Evolutionary conservation across 1,140 invertebrate species (phyloP).

Genomic region (Berghia stephanieae): DNA sequence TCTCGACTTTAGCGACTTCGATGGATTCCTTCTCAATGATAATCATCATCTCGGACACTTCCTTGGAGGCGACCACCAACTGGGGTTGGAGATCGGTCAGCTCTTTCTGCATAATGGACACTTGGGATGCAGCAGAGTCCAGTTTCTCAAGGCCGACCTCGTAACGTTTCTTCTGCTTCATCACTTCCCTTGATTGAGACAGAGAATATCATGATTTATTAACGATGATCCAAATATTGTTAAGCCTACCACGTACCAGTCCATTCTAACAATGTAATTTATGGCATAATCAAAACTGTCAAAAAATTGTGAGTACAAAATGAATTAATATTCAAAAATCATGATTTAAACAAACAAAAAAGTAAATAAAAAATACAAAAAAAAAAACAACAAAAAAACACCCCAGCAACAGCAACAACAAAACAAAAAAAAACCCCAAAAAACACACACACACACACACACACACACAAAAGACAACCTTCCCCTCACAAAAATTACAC

Average conservation of each 20-base stretch:
- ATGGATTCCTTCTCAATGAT: slow-evolving; percentile 66
- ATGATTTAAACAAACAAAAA: too few relatives aligned
- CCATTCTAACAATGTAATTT: too few relatives aligned
- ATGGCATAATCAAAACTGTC: too few relatives aligned
- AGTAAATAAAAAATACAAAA: too few relatives aligned
- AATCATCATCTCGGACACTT: slow-evolving; percentile 67
- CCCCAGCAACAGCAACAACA: background rate
- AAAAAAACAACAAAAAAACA: background rate
- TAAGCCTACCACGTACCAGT: too few relatives aligned
- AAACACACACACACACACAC: too few relatives aligned
- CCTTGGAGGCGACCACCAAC: slow-evolving; percentile 70
- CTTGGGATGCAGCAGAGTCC: slow-evolving; percentile 71
- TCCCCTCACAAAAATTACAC: background rate
- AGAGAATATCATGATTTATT: too few relatives aligned
- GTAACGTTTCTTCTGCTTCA: slow-evolving; percentile 75
- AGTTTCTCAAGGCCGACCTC: slow-evolving; percentile 70
- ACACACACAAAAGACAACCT: too few relatives aligned
- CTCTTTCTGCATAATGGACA: slow-evolving; percentile 77
- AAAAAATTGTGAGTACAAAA: too few relatives aligned
- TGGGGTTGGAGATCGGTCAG: slow-evolving; percentile 88
- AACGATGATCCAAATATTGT: too few relatives aligned
- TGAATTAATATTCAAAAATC: too few relatives aligned
- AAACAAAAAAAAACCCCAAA: background rate
- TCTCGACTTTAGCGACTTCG: slow-evolving; percentile 68
- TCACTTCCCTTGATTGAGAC: slow-evolving; percentile 78